Base-by-base conservation (phyloP, 1,140 invertebrate species). In the Lordiphosa collinella region DNA sequence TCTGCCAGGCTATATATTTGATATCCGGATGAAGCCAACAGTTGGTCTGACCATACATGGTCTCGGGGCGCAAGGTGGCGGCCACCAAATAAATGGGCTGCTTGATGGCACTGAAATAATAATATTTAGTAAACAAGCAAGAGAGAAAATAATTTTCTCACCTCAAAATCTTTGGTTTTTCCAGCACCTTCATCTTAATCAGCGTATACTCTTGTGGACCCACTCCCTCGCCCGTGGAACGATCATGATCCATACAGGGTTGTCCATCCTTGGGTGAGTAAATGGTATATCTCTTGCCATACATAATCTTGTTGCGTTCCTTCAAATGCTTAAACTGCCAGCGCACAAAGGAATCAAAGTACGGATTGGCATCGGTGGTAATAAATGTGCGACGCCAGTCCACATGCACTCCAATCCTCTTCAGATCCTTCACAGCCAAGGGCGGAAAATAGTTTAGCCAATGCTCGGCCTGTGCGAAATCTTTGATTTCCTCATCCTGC, bases 1-100 rank as follows among this genome's bases (percentile, higher is more conserved):
- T 92, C 75, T 93, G 91, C 89, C 97, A 95, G 10, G 95, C 97
- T 72, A 98, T 93, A 82, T 99, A 99, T 59, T 93, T 93, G 70
- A 99, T 97, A 76, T 99, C 97, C 3, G 99, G 99, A 85, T 94
- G 94, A 1, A 99, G 87, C 97, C 98, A 99, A 88, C 98, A 99
- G 88, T 99, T 99, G 0, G 99, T 99, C 91, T 99, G 99, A 2
- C 99, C 99, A 89, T 99, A 99, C 98, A 99, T 99, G 1, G 99
- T 99, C 91, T 99, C 99, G 8, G 98, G 98, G 65, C 98, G 91
- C 4, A 99, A 90, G 11, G 99, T 99, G n/a, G 97, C 99, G 35
- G 98, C 98, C 9, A 99, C 97, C 41, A 99, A 25, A 12, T 64
- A 86, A 65, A 85, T 63, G 7, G 66, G 49, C 25, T 79, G 60